Evolutionary conservation across 2,113 vertebrate genomes (phyloP).

Genomic region (Cinclus cinclus): DNA sequence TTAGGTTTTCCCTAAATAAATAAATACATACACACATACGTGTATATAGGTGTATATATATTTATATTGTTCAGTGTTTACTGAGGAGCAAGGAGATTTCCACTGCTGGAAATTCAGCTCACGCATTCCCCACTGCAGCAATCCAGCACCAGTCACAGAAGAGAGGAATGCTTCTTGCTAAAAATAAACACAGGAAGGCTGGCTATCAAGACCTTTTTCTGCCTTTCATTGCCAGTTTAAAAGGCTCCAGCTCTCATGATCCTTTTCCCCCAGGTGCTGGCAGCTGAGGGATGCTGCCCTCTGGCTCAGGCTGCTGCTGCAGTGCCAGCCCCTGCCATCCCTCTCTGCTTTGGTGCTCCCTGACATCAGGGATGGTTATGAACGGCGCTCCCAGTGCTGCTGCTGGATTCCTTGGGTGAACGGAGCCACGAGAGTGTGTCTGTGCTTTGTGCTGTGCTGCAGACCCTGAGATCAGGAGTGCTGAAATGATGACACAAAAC

Average conservation of each 20-base stretch:
- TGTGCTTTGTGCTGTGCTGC: neutral
- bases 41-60: too few species aligned
- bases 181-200: neutral
- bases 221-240: neutral
- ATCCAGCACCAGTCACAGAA: accelerated
- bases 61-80: neutral
- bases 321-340: neutral
- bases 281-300: neutral
- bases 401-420: neutral
- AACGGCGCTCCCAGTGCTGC: accelerated
- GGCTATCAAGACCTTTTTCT: neutral
- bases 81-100: neutral
- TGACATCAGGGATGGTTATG: accelerated
- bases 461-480: neutral
- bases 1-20: neutral
- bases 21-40: accelerated
- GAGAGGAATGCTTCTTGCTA: neutral
- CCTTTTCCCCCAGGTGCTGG: neutral
- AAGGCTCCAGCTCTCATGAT: neutral
- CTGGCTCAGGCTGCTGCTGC: accelerated
- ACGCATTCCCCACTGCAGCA: neutral
- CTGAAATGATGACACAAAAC: constrained; percentile 41
- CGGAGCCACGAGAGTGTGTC: accelerated
- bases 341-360: neutral
- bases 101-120: neutral